Base-by-base conservation (phyloP, 2,888 invertebrate species). In the Criorhina ranunculi region DNA sequence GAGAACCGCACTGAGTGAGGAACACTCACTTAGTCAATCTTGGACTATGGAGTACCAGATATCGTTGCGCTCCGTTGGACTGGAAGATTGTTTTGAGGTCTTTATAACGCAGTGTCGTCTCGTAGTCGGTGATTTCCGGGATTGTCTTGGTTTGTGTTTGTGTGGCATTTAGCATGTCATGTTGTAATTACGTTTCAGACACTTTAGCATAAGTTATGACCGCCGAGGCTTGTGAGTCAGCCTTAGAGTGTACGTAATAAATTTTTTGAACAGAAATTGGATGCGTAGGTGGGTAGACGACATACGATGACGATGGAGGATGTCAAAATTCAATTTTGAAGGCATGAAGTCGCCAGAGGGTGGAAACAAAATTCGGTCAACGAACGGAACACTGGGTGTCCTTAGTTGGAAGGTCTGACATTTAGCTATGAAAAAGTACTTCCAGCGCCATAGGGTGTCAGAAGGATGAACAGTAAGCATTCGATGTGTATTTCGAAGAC, bases 101-200 rank as follows among this genome's bases (percentile, higher is more conserved):
- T 85, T 85, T 85, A 85, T 85, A 85, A 70, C n/a, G n/a, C 62
- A 60, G 62, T 76, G 80, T 70, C 80, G 78, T 78, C 70, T 67
- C 62, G 1, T 1, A 4, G 1, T 1, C 70, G 37, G 75, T 75
- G 80, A 85, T 85, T 85, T 85, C 80, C 85, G 85, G 85, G 85
- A 85, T 76, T 46, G 79, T 77, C 78, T 55, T 60, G 69, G 44
- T 75, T 67, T 64, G 62, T 70, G 53, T 80, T 80, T 76, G 79
- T 70, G 53, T 60, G 70, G 76, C 73, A 76, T 85, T 85, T 85
- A 85, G 80, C 80, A 80, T 80, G 85, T 80, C 80, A 80, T 79
- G 80, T 80, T 76, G 75, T 70, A 80, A 80, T 85, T 85, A 85
- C 85, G 42, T 85, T 76, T 85, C 15, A 75, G 80, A 80, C 85